Evolutionary conservation across 2,113 vertebrate species (phyloP), one percentile per base, ranked within the genome.

Genomic region (Sylvia atricapilla): DNA sequence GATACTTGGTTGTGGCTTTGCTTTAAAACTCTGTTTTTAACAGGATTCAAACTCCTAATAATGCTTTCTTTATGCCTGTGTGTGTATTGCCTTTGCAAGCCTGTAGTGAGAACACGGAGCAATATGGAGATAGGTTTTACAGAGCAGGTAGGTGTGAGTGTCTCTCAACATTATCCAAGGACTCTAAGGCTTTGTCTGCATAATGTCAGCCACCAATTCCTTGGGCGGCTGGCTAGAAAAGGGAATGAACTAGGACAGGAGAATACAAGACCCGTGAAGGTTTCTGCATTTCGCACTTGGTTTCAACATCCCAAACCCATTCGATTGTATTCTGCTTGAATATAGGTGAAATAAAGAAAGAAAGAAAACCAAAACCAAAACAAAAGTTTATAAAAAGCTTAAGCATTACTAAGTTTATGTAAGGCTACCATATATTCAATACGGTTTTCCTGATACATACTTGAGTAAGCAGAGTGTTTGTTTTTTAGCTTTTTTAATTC

Each of bases 41-140:
- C 11, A 25, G 18, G 30, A 79, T 50, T 64, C n/a, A 30, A 60
- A 39, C 15, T 19, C 13, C 18, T 27, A 5, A 6, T 4, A 6
- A 11, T 10, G 6, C 50, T 88, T 84, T 63, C 31, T 80, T 70
- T 39, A 46, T 0, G 2, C 23, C n/a, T 46, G 19, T 25, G 13
- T 12, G 18, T 15, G 47, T 33, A 8, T 14, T 3, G 3, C 52
- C 59, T 80, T 56, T 47, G 25, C 33, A 49, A 16, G 22, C 13
- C 44, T 7, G 25, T 0, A 14, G 20, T 20, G 39, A 17, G 37
- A 73, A 4, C 14, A 7, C 0, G 0, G n/a, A 64, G 24, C 19
- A 1, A 19, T 17, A 25, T 0, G 15, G 12, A 68, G 41, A 41
- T 13, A 4, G 17, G 25, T 43, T 77, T 23, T 28, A n/a, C 25